Conservation (phyloP, 1,140 invertebrate species). For the Diorhabda elongata region DNA sequence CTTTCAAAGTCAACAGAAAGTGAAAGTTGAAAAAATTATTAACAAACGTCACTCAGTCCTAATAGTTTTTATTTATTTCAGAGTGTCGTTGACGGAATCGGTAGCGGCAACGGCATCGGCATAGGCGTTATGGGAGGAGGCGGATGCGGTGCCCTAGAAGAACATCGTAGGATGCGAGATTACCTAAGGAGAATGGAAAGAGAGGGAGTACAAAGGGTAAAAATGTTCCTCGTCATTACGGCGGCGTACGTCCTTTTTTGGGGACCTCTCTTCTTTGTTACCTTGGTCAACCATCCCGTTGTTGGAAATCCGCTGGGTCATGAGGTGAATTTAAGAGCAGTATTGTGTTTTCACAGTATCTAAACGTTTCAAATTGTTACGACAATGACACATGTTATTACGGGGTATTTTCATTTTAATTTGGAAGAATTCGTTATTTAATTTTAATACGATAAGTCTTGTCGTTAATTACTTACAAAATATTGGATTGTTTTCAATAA, state of each 20-base stretch:
- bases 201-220: conserved; percentile 71
- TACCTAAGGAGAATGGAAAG: conserved; percentile 73
- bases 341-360: too few species aligned
- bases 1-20: too few species aligned
- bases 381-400: too few species aligned
- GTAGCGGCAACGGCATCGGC: not conserved
- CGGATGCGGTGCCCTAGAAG: conserved; percentile 56
- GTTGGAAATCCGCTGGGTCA: conserved; percentile 53
- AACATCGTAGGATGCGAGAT: conserved; percentile 71
- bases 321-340: conserved; percentile 32
- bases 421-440: too few species aligned
- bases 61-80: too few species aligned
- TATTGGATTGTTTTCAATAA: too few species aligned
- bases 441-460: too few species aligned
- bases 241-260: conserved; percentile 82
- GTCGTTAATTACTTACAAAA: too few species aligned
- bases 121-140: conserved; percentile 10
- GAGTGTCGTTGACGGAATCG: not conserved
- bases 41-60: too few species aligned
- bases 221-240: conserved; percentile 83
- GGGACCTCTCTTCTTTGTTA: conserved; percentile 84
- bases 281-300: conserved; percentile 67
- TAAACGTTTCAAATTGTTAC: too few species aligned
- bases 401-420: too few species aligned
- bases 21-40: too few species aligned